Base-by-base conservation (phyloP, 53 echinoderm and acorn worm species). In the Luidia sarsii region DNA sequence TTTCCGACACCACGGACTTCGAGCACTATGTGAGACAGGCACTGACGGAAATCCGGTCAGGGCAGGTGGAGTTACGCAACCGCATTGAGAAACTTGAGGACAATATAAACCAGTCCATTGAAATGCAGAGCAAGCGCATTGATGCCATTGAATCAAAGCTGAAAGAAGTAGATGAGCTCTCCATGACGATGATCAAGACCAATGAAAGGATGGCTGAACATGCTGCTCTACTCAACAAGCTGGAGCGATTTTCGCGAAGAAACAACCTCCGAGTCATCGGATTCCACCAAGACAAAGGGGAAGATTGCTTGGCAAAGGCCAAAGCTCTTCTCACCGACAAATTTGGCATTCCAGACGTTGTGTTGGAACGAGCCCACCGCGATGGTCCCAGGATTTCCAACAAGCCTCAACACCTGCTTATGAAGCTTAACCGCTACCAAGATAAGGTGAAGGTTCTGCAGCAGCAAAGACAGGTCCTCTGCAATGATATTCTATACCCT, bases 301-400 rank as follows among this genome's bases (percentile, higher is more conserved):
- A 68, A 16, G 68, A 68, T n/a, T 68, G 68, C 21, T 32, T 68
- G 27, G 49, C 68, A 18, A 11, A 48, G 6, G 48, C 49, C 7
- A 16, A 48, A 1, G 32, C 46, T 48, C 68, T 49, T 30, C 11
- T 68, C 14, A 68, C 29, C 48, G 48, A 68, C 14, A 48, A 68
- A 30, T 68, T 68, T 39, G 22, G 29, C 9, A 46, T 68, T 48
- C 3, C 48, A 0, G 49, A 49, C 15, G 48, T 13, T 3, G 48
- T 48, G 49, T n/a, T 68, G 30, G 68, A 68, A 68, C 48, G 68
- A 13, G 68, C 68, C 21, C 68, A 68, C 29, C 68, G 68, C 39
- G 49, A 68, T 30, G 68, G 49, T 1, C 68, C 49, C 7, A 68
- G 48, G 32, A 28, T 68, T 20, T 29, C 46, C 18, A 49, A 49